Evolutionary conservation across 2,113 vertebrate genomes (phyloP).

Genomic region (Ctenomys sociabilis): DNA sequence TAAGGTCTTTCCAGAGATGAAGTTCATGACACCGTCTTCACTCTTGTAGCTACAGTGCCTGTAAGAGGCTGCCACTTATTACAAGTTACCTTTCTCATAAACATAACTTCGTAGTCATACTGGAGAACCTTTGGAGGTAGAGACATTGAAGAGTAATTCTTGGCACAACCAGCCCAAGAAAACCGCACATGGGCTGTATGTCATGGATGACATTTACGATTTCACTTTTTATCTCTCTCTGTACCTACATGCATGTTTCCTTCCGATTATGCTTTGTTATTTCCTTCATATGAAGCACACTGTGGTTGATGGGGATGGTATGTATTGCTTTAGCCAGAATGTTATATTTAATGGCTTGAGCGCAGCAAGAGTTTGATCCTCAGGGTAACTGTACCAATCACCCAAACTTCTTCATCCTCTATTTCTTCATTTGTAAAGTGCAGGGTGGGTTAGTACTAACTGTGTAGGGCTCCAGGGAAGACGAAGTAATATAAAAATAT

Average conservation of each 20-base stretch:
- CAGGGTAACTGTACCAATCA: neutral
- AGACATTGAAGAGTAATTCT: neutral
- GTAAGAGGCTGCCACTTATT: neutral
- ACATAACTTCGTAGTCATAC: neutral
- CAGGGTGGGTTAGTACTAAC: neutral
- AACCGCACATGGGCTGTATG: neutral
- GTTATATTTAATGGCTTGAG: neutral
- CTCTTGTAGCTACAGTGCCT: neutral
- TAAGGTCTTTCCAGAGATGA: neutral
- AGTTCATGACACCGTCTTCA: neutral
- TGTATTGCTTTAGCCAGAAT: neutral
- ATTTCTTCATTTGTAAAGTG: conserved; percentile 6
- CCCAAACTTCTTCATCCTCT: neutral
- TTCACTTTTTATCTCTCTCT: neutral
- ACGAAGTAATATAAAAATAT: neutral
- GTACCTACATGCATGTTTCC: neutral
- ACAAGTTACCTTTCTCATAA: neutral
- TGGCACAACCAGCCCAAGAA: neutral
- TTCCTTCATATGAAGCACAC: neutral
- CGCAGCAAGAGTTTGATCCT: neutral
- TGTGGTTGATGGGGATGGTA: neutral
- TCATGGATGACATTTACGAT: neutral
- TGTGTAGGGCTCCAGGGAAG: neutral
- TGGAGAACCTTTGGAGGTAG: neutral
- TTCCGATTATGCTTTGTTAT: neutral